Base-by-base conservation (phyloP, 1,140 invertebrate genomes). In the Heliconius melpomene region DNA sequence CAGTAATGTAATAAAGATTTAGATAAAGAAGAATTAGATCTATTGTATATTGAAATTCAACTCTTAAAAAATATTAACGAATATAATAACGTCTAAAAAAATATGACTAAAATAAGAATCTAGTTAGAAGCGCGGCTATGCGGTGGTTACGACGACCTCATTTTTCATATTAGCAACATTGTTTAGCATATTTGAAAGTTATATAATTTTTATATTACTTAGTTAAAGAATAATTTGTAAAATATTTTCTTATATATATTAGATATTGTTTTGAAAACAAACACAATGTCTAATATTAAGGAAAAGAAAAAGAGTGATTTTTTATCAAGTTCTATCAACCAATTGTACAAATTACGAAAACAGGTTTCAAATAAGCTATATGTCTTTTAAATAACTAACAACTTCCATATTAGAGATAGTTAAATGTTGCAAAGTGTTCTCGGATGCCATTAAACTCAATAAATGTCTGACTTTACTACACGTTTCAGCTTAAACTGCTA, bases 101-200 rank as follows among this genome's bases (percentile, higher is more conserved):
- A 57, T 57, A 9, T n/a, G 54, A 23, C n/a, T 57, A 66, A 13
- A 66, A 66, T 66, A 66, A 26, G 60, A 13, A 66, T 11, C 54
- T 66, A 26, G 9, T 66, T 66, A 16, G 13, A 66, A 66, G 23
- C 23, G 23, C 11, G 60, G 29, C 26, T 66, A 29, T 66, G 23
- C 60, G 26, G 60, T 26, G 60, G 60, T 29, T 66, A 66, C 60
- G 23, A 66, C 57, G 60, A 66, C 60, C 60, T 66, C 60, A 66
- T 66, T 66, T 66, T 66, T 66, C 60, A 16, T 66, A 66, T 23
- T 66, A 29, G 60, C 60, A 29, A 66, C 60, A 26, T 66, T 66
- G 26, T 29, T 66, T 3, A 26, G 60, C 60, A 29, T 29, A 66
- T 66, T 66, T 66, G n/a, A 66, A 29, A 5, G 40, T 46, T 2